Conservation (phyloP, 2,797 vertebrate species). For the Podarcis lilfordi region DNA sequence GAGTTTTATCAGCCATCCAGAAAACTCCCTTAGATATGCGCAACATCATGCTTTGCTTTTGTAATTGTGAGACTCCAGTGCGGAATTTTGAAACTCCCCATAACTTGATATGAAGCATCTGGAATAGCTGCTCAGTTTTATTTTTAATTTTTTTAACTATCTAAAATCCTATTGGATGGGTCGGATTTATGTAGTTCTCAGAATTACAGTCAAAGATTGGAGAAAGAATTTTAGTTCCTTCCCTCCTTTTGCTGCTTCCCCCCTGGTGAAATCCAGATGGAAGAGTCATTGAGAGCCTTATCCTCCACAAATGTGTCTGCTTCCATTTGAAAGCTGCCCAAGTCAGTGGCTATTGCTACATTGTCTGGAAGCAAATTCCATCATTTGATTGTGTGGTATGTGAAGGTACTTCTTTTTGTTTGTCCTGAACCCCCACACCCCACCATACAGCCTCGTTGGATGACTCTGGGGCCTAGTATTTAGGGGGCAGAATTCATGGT, state of each 20-base stretch:
- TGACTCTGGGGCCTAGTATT: too few species aligned
- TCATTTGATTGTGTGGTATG: too few species aligned
- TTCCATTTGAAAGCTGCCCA: too few species aligned
- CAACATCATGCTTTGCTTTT: background rate
- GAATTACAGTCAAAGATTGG: background rate
- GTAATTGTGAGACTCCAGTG: background rate
- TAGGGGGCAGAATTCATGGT: conserved; percentile 37
- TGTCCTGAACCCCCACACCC: too few species aligned
- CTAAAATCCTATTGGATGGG: background rate
- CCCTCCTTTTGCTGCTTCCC: background rate
- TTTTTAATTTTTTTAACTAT: too few species aligned
- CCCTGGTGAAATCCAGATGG: background rate
- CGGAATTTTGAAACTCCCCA: background rate
- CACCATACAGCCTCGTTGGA: too few species aligned
- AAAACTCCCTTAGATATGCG: background rate
- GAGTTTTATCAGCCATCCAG: background rate
- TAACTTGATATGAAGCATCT: background rate
- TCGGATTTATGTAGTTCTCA: background rate
- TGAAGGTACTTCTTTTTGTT: too few species aligned
- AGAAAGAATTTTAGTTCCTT: background rate
- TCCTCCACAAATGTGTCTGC: too few species aligned
- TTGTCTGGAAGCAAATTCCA: too few species aligned
- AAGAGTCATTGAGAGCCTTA: background rate
- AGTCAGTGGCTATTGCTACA: too few species aligned
- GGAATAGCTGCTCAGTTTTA: too few species aligned